Percentiles rank a stretch among this genome's conserved stretches.
Conservation (phyloP, 2,113 vertebrate species). For the Kobus ellipsiprymnus region DNA sequence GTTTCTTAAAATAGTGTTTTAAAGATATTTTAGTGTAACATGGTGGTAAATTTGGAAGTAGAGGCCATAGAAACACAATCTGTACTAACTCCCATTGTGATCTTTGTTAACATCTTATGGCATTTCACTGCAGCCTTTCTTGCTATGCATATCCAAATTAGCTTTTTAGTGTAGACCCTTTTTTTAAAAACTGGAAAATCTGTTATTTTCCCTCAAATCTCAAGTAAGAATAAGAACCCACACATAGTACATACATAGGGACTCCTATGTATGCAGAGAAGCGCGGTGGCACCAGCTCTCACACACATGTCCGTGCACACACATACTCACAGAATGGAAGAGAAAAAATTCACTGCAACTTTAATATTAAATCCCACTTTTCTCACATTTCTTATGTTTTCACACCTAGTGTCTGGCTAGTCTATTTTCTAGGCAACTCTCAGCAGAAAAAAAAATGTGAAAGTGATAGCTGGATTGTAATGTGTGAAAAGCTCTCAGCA, state of each 20-base stretch:
- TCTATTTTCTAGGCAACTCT: slow-evolving; percentile 58
- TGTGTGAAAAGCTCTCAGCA: slow-evolving; percentile 48
- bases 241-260: not conserved
- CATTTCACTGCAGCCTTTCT: not conserved
- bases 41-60: not conserved
- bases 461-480: slow-evolving; percentile 34
- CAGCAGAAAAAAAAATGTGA: slow-evolving; percentile 40
- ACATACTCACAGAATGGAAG: not conserved
- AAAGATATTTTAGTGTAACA: not conserved
- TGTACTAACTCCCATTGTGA: not conserved
- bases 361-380: slow-evolving; percentile 50
- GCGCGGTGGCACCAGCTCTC: not conserved
- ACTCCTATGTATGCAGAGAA: not conserved
- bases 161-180: not conserved
- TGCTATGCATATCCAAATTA: not conserved
- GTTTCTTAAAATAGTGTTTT: not conserved
- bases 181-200: not conserved
- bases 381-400: slow-evolving; percentile 60
- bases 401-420: slow-evolving; percentile 40
- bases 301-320: not conserved
- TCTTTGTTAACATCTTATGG: not conserved
- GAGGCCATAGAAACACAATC: not conserved
- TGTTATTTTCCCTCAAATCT: not conserved
- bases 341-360: not conserved
- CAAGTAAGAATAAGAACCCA: not conserved